Evolutionary conservation across 1,140 invertebrate species (phyloP), one percentile per base, ranked within the genome.

Genomic region (Propsilocerus akamusi): DNA sequence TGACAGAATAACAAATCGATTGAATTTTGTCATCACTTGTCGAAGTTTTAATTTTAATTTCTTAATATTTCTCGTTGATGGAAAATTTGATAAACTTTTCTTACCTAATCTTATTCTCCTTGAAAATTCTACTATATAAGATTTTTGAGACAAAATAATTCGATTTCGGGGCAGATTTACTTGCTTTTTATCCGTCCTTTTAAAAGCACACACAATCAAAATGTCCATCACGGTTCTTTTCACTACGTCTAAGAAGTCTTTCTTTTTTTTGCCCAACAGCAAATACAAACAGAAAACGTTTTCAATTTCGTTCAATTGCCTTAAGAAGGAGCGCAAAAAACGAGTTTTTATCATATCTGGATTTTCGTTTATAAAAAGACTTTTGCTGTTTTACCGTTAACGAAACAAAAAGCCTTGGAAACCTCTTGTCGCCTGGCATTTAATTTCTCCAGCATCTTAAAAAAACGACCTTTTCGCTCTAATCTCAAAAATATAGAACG

Each of bases 351-450:
- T 41, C 34, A 41, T 41, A 14, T 14, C 17, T 20, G 22, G 22
- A 41, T 8, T 22, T 41, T 17, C 22, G n/a, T n/a, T n/a, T n/a
- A n/a, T n/a, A n/a, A 17, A 20, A 30, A n/a, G n/a, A 30, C 28
- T 41, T 41, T 41, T 20, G 34, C 34, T 41, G 22, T 41, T 41
- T 41, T 41, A 41, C 34, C 34, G 34, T 41, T 41, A 41, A 41
- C 17, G 34, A n/a, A n/a, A n/a, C n/a, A n/a, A n/a, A n/a, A n/a
- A n/a, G n/a, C n/a, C n/a, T n/a, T n/a, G n/a, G n/a, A n/a, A n/a
- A n/a, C n/a, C n/a, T 41, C 34, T 41, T 20, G 17, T 41, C n/a
- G 28, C 14, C 22, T 41, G 14, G 17, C 34, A 41, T 41, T 41
- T 41, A n/a, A 37, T 41, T 41, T 41, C 17, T 20, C 22, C 34